These are phyloP conservation scores for Hyppa rectilinea DNA, from an alignment of 2,888 invertebrate genomes.

Conservation along the genomic window DNA sequence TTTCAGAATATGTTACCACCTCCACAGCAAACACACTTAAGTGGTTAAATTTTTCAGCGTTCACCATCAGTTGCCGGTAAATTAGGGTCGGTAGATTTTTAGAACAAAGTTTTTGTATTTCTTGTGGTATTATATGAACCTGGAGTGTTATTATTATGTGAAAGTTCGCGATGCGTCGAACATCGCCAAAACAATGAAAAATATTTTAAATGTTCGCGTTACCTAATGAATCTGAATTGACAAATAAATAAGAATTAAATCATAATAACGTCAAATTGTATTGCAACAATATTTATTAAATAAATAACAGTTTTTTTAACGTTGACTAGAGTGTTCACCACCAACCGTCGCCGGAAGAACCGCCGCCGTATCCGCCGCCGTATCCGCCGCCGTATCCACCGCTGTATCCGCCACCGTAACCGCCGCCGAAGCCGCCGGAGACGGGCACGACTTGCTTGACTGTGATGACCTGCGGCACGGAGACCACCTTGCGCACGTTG, in stretches of 20 bases:
- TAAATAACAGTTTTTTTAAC: conserved; percentile 19
- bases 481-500: conserved; percentile 75
- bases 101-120: not conserved
- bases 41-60: too few species aligned
- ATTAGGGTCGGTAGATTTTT: not conserved
- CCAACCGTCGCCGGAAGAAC: too few species aligned
- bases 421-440: conserved; percentile 53
- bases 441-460: conserved; percentile 73
- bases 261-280: not conserved
- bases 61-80: not conserved
- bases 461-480: conserved; percentile 77
- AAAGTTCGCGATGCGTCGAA: not conserved
- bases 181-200: not conserved
- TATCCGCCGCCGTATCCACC: conserved; percentile 45
- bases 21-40: too few species aligned
- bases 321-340: conserved; percentile 58
- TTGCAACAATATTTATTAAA: conserved; percentile 25
- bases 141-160: not conserved
- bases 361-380: conserved; percentile 43
- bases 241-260: not conserved
- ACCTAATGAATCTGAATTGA: not conserved
- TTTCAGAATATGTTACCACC: too few species aligned
- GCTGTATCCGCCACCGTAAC: conserved; percentile 40
- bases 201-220: not conserved
- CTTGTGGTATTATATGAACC: not conserved